Evolutionary conservation across 2,113 vertebrate genomes (phyloP).

Genomic region (Muntiacus muntjak): DNA sequence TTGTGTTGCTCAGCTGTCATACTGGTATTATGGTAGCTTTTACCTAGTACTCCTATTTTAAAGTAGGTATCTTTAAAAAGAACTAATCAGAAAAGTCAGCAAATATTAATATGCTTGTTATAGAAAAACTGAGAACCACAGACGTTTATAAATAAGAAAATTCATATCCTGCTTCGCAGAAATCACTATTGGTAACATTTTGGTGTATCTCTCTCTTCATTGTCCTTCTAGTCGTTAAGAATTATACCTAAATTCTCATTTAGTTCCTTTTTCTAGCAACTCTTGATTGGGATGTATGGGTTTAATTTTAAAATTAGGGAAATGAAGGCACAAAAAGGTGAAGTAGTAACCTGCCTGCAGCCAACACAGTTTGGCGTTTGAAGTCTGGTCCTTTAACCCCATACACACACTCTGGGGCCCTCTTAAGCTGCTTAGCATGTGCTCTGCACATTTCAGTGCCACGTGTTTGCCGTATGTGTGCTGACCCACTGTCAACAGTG

Average conservation of each 20-base stretch:
- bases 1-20: background rate
- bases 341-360: background rate
- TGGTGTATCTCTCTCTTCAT: background rate
- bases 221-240: background rate
- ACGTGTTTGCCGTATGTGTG: fast-evolving
- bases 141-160: background rate
- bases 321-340: background rate
- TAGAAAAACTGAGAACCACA: background rate
- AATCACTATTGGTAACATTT: background rate
- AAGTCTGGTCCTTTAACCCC: background rate
- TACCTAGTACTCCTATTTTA: background rate
- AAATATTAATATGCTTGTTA: background rate
- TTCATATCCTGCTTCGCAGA: background rate
- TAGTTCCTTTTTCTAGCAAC: background rate
- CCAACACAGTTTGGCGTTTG: background rate
- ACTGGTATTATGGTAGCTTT: background rate
- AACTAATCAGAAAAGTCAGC: background rate
- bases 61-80: slow-evolving; percentile 3
- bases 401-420: fast-evolving
- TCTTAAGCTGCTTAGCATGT: background rate
- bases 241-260: background rate
- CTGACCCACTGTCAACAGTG: background rate
- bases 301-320: slow-evolving; percentile 34
- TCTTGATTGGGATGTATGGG: background rate
- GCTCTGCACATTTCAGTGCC: background rate